Conservation (phyloP, 2,797 vertebrate species). For the Miichthys miiuy region DNA sequence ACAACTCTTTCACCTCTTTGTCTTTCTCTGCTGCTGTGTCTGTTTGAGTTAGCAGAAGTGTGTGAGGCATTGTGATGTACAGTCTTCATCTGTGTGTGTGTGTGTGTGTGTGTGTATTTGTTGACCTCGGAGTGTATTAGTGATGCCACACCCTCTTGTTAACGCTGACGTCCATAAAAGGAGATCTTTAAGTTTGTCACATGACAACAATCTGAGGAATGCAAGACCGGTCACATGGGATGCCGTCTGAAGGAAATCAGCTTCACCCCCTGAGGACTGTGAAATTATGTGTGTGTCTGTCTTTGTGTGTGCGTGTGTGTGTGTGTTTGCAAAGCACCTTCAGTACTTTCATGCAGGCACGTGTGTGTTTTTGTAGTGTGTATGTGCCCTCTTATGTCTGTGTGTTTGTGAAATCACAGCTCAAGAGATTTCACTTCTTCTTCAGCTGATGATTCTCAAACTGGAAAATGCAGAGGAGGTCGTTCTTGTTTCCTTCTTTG, state of each 20-base stretch:
- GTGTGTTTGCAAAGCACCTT: conserved; percentile 4
- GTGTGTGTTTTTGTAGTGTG: conserved; percentile 2
- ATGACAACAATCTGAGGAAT: conserved; percentile 89
- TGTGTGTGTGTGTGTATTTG: conserved; percentile 34
- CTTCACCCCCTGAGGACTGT: conserved; percentile 72
- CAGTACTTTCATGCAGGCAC: background rate
- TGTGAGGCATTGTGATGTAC: conserved; percentile 31
- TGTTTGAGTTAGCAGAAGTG: conserved; percentile 49
- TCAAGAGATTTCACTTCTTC: conserved; percentile 80
- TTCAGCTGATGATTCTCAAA: conserved; percentile 69
- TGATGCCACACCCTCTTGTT: conserved; percentile 80
- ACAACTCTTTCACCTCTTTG: background rate
- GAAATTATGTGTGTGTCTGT: conserved; percentile 36
- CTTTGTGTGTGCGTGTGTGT: conserved; percentile 16
- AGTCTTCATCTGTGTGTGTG: conserved; percentile 50
- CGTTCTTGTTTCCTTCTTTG: conserved; percentile 56
- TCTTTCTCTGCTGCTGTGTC: conserved; percentile 15
- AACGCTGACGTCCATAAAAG: conserved; percentile 88
- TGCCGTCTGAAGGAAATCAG: conserved; percentile 84
- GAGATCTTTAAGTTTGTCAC: conserved; percentile 90
- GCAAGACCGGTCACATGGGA: conserved; percentile 86
- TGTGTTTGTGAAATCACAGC: conserved; percentile 59
- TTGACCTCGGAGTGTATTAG: conserved; percentile 69
- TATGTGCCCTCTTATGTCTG: background rate
- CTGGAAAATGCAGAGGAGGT: conserved; percentile 74